Base-by-base conservation (phyloP, 1,140 invertebrate species). In the Sycobia sp. region DNA sequence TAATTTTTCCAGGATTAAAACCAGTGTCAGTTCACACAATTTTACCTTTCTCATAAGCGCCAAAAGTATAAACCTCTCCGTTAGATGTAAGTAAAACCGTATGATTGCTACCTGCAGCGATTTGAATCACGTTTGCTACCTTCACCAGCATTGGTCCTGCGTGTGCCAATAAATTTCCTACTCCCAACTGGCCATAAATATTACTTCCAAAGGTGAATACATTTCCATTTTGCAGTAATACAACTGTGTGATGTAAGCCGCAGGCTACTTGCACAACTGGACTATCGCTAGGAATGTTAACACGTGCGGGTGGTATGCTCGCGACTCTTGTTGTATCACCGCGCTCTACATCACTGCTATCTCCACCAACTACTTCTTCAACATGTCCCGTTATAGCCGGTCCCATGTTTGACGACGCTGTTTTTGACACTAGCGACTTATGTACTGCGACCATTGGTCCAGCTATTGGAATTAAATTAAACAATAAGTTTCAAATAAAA, bases 101-200 rank as follows among this genome's bases (percentile, higher is more conserved):
- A 76, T 99, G 97, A 82, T 97, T 95, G 73, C 93, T 95, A 4
- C 97, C 97, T 58, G 95, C 93, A 5, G 94, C 93, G 18, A 99
- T 86, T 71, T 94, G 90, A 1, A 85, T 84, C 3, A 87, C 85
- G 10, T 83, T 81, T 2, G 90, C 87, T 25, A 95, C 82, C 71
- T 89, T 88, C 0, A 98, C 89, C 58, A 88, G 85, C 38, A 91
- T 87, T 0, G 93, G 89, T 0, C 87, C 86, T 53, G 89, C 90
- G 63, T 93, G 89, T 2, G 86, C 84, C 32, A 87, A 79, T 4
- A 91, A 83, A 79, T 97, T 94, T 0, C 95, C 94, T 27, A 91
- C 88, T 22, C 96, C 96, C 18, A 99, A 82, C 76, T 98, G 96
- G 0, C 96, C 97, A 75, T 93, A 92, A 68, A 93, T 90, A 81